Evolutionary conservation across 2,797 vertebrate genomes (phyloP).

Genomic region (Bothrops alternatus): DNA sequence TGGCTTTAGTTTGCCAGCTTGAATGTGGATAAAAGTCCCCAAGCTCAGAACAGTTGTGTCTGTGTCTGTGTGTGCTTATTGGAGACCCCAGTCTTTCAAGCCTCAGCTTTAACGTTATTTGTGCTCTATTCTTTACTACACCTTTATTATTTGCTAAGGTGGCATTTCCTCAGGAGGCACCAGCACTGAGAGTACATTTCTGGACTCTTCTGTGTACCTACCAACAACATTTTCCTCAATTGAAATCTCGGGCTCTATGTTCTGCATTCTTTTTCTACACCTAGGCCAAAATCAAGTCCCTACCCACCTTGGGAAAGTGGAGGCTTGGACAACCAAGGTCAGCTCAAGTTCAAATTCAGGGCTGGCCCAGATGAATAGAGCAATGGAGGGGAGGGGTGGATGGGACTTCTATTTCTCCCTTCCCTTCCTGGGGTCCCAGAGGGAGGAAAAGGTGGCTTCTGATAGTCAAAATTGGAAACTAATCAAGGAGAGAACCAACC

Average conservation of each 20-base stretch:
- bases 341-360: slow-evolving; percentile 84
- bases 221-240: background rate
- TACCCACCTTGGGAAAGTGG: slow-evolving; percentile 49
- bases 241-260: background rate
- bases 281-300: background rate
- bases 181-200: too few species aligned
- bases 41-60: too few species aligned
- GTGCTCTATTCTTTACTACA: background rate
- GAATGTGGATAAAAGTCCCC: background rate
- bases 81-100: background rate
- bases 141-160: background rate
- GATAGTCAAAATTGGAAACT: background rate
- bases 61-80: background rate
- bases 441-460: background rate
- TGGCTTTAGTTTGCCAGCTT: background rate
- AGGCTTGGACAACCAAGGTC: background rate
- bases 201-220: background rate
- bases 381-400: background rate
- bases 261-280: background rate
- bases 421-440: slow-evolving; percentile 9
- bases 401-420: background rate
- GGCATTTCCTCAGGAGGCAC: background rate
- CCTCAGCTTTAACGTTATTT: background rate
- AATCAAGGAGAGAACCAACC: too few species aligned
- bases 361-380: slow-evolving; percentile 9